Base-by-base conservation (phyloP, 2,797 vertebrate species). In the Enteromius afrohamiltoni region DNA sequence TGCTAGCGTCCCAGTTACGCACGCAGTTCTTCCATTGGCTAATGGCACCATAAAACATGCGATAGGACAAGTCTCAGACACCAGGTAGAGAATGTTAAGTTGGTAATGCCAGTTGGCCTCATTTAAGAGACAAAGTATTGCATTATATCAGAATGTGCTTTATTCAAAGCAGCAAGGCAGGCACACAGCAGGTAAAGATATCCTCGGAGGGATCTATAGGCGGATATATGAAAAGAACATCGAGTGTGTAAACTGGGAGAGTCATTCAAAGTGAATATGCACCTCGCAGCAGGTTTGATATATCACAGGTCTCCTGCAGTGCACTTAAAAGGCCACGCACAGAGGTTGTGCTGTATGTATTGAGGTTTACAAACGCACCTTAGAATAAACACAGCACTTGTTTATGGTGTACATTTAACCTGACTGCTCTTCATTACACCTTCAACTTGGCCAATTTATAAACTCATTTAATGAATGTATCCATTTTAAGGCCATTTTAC, bases 21-120 rank as follows among this genome's bases (percentile, higher is more conserved):
- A 89, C 92, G 92, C 93, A 86, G 88, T 79, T 84, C 90, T 92
- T 92, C 92, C 89, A 88, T 87, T 87, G 89, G 93, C 92, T 94
- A 95, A 95, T 94, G 91, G 92, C 86, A 92, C 92, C 91, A 91
- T 95, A 94, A 95, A 95, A 93, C 92, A 94, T 93, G 88, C 83
- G 90, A 91, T 86, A 87, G 86, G 91, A 92, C 92, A 90, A 87
- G 87, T 93, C 90, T 91, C 88, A 91, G 92, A 92, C 84, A 85
- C 86, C 90, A 91, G 91, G 92, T 91, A 90, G 94, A 91, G 93
- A 93, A 93, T 93, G 92, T 92, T 89, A 87, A 88, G 83, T 85
- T 91, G 89, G 90, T 92, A 91, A 92, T 89, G 91, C 91, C 86
- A 77, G 88, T 90, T 91, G 91, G 91, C 90, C 92, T 93, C 86